Conservation (phyloP, 2,888 invertebrate genomes). For the Atrina japonica region DNA sequence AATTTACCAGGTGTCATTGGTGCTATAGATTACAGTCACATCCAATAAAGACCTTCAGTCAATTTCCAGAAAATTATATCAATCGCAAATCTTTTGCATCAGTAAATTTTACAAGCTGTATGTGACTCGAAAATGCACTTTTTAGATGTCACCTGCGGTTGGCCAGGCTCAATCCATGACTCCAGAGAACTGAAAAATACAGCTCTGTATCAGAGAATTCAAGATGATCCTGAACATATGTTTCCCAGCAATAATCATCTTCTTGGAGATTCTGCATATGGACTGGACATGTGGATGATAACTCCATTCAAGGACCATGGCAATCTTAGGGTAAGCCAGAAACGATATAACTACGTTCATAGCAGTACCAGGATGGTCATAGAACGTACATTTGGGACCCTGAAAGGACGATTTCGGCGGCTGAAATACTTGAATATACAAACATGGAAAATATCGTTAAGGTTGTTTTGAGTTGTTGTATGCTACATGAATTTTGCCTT, state of each 20-base stretch:
- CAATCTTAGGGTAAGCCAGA: slow-evolving; percentile 23
- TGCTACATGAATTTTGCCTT: too few relatives aligned
- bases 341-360: slow-evolving; percentile 28
- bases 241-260: slow-evolving; percentile 33
- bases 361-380: slow-evolving; percentile 35
- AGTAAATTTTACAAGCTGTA: slow-evolving; percentile 38
- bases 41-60: too few relatives aligned
- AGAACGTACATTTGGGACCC: slow-evolving; percentile 39
- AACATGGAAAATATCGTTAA: too few relatives aligned
- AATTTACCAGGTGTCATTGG: too few relatives aligned
- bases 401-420: too few relatives aligned
- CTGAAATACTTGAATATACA: too few relatives aligned
- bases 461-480: too few relatives aligned
- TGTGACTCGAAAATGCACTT: slow-evolving; percentile 35
- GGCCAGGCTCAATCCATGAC: slow-evolving; percentile 43
- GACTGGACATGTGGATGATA: slow-evolving; percentile 26
- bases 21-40: too few relatives aligned
- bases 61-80: slow-evolving; percentile 34
- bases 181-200: slow-evolving; percentile 40
- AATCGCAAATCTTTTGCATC: slow-evolving; percentile 42
- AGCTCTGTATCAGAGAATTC: neutral
- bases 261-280: too few relatives aligned
- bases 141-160: slow-evolving; percentile 34
- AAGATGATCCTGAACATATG: neutral
- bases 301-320: slow-evolving; percentile 41